Evolutionary conservation across 2,888 invertebrate species (phyloP).

Genomic region (Eueremaeus valkanovi): DNA sequence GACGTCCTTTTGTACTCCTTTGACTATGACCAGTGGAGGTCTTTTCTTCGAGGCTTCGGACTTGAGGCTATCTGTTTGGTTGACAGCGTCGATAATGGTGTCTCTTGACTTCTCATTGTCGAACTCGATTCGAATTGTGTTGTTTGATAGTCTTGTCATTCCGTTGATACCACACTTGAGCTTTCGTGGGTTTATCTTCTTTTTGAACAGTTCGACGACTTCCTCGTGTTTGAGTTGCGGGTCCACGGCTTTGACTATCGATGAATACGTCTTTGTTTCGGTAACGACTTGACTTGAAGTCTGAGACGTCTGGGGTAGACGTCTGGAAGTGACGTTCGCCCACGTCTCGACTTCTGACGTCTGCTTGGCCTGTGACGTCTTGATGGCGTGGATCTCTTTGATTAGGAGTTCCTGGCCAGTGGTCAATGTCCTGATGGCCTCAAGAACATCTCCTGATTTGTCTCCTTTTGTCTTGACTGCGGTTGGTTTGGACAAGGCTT

Average conservation of each 20-base stretch:
- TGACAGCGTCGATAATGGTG: not conserved
- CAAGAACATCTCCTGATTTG: too few species aligned
- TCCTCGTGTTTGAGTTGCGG: not conserved
- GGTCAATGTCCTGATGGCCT: too few species aligned
- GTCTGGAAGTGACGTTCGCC: too few species aligned
- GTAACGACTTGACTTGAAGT: too few species aligned
- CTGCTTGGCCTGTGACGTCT: not conserved
- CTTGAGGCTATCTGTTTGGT: not conserved
- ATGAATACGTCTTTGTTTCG: not conserved
- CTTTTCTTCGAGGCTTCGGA: not conserved
- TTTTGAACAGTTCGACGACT: not conserved
- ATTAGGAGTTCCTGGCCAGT: not conserved
- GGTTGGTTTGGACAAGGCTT: too few species aligned
- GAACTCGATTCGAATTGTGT: not conserved
- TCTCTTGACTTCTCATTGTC: not conserved
- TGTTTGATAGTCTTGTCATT: not conserved
- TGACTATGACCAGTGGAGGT: not conserved
- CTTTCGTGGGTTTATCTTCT: not conserved
- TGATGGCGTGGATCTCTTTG: not conserved
- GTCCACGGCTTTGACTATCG: not conserved
- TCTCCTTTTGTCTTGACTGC: too few species aligned
- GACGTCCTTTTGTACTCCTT: not conserved
- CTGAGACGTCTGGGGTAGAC: too few species aligned
- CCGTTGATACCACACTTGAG: not conserved
- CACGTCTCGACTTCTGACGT: not conserved